Base-by-base conservation (phyloP, 2,797 vertebrate species). In the Uromys caudimaculatus region DNA sequence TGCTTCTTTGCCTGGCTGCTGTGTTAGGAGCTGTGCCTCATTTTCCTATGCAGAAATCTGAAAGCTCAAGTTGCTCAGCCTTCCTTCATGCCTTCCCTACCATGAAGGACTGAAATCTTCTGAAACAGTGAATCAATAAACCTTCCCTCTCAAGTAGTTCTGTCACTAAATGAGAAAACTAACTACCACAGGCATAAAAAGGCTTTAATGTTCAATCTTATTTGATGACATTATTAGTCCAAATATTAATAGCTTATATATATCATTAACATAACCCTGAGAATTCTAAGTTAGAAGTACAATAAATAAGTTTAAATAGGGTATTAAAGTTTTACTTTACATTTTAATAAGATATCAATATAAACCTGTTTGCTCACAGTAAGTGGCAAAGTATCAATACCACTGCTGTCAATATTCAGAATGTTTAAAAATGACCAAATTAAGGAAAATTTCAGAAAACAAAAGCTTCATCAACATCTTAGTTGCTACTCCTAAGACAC, bases 401-500 rank as follows among this genome's bases (percentile, higher is more conserved):
- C 50, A 89, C 8, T n/a, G 56, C 27, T 77, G 71, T 38, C 35
- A 92, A 92, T 89, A 95, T 52, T 11, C 60, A 93, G 35, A 93
- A 96, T 71, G 91, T 41, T 75, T 87, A 86, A 93, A 81, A 96
- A 85, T 92, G 47, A 60, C 29, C 6, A 10, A 84, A 35, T 76
- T 73, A 75, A 38, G 58, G 35, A 85, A 95, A 81, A 73, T 88
- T 92, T 91, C 73, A 79, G 58, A 62, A 94, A 82, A 91, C 50
- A 82, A 75, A 96, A 94, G 16, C 44, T 93, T 90, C 89, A 96
- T 73, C 16, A 97, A 83, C 2, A 92, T 85, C 82, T 96, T 94
- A 71, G 44, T 77, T 89, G 71, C 44, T 95, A 85, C 27, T 85
- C n/a, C 52, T 75, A 96, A 94, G 56, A 89, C 11, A 71, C n/a